Evolutionary conservation across 2,888 invertebrate species (phyloP), one percentile per base, ranked within the genome.

Genomic region (Tinea semifulvella): DNA sequence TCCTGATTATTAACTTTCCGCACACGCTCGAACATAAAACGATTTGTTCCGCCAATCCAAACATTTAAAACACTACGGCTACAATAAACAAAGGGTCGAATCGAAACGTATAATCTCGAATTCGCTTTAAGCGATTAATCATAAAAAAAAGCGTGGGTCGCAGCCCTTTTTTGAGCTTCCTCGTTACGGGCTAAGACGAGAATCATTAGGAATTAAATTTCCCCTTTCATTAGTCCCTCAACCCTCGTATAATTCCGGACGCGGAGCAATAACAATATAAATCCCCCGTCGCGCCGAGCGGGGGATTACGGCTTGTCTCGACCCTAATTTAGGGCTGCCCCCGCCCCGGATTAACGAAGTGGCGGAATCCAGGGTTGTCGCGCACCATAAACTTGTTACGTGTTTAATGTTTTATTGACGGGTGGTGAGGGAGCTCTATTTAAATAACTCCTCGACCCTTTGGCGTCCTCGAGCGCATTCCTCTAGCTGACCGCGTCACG

Each of bases 191-290:
- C 79, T 79, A 77, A 79, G 80, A 80, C 77, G 80, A 74, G 77
- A 79, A 80, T 80, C 80, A 80, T 80, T 80, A 80, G 77, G 80
- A 79, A 79, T 80, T 80, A 80, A 80, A 80, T 80, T 79, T 80
- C 79, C 80, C 79, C 79, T 80, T 80, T 80, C 79, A 80, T 80
- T 80, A 80, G 80, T 80, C 80, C 79, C 80, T 77, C 79, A 79
- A 79, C 79, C 80, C 79, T 80, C 80, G 79, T 79, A 79, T 79
- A 79, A 79, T 77, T 77, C 80, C 76, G 80, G 79, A 80, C 79
- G 74, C 76, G 69, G 73, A 76, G 79, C 79, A 80, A 80, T 80
- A 79, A 80, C 80, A 80, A 80, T 80, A 79, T 79, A 79, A 79
- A 79, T 80, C 80, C 80, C 80, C 80, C 76, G 79, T 76, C 77